Percentiles rank a stretch among this genome's conserved stretches.
Evolutionary conservation across 2,113 vertebrate species (phyloP).

Genomic region (Malurus elegans): DNA sequence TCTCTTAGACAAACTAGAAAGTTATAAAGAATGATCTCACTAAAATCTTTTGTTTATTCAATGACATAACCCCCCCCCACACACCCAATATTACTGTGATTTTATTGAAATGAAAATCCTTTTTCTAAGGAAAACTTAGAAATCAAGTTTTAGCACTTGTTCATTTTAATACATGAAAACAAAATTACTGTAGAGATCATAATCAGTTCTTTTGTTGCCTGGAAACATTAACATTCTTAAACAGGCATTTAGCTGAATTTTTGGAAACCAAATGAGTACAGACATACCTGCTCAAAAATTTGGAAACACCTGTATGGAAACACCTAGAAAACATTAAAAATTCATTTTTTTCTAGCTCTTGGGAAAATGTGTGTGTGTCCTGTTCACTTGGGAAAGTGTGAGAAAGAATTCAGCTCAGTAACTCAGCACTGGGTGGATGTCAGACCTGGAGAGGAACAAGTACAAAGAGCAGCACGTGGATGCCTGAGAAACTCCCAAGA

Average conservation of each 20-base stretch:
- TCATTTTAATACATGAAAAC: not conserved
- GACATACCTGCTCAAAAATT: not conserved
- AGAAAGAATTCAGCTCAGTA: not conserved
- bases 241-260: not conserved
- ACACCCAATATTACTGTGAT: not conserved
- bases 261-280: not conserved
- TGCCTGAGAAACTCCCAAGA: rapidly evolving
- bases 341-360: not conserved
- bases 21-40: not conserved
- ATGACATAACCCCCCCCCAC: not conserved
- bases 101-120: not conserved
- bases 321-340: not conserved
- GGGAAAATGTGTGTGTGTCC: not conserved
- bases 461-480: rapidly evolving
- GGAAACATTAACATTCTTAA: not conserved
- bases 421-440: rapidly evolving
- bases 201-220: not conserved
- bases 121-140: not conserved
- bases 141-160: not conserved
- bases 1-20: not conserved
- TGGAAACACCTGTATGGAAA: not conserved
- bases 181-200: not conserved
- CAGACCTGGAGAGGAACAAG: not conserved
- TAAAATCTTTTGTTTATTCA: not conserved
- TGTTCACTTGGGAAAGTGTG: not conserved